Base-by-base conservation (phyloP, 2,888 invertebrate genomes). In the Plagodis dolabraria region DNA sequence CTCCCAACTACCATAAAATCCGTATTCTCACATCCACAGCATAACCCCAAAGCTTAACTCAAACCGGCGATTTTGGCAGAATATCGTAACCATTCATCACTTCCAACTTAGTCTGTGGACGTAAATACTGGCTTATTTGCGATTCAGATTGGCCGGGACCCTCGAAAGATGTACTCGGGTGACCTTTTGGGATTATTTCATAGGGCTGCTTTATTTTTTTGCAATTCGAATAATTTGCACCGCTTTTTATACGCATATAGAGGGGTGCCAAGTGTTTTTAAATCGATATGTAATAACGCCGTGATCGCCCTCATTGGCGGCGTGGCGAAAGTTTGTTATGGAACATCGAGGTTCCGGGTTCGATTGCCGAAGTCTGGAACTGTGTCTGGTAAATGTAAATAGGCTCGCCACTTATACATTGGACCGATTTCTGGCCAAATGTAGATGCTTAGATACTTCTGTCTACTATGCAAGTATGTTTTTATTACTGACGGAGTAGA, bases 51-150 rank as follows among this genome's bases (percentile, higher is more conserved):
- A 42, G 33, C 11, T 22, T 22, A 48, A 51, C 43, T 47, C 46
- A 57, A 64, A 53, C 45, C 56, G 63, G 54, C 54, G 38, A 56
- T 56, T 53, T 55, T 56, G 55, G 47, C 53, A 55, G 55, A 57
- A 60, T 53, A 63, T 60, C 50, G 59, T 52, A 33, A 52, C 46
- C 64, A 59, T 64, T 61, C 53, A 65, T 67, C 51, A 67, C 58
- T 65, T 64, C 56, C 51, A 59, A 69, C 59, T 63, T 53, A 50
- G 45, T 45, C 64, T 54, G 59, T 53, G 57, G 56, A 57, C 61
- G 57, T 61, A 67, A 69, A 69, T 68, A 68, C 67, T 38, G 59
- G 54, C 73, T 68, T 74, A 76, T 80, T 79, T 79, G 73, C 69
- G 69, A 79, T 76, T 76, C 74, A 76, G 75, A 76, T 75, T 64